A percentile compares a stretch with the other conserved stretches of the same genome.
These are phyloP conservation scores for Cryptocephalus moraei DNA, from an alignment of 2,888 invertebrate genomes.

Conservation along the genomic window DNA sequence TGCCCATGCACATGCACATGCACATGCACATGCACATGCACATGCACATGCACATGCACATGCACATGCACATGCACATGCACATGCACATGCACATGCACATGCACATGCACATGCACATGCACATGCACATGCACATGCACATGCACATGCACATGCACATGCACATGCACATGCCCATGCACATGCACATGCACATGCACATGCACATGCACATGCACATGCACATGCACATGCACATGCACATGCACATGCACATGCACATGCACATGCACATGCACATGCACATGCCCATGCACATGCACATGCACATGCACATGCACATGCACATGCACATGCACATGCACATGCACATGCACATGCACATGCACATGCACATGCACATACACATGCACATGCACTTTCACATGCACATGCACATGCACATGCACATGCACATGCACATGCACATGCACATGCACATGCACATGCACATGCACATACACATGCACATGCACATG, in stretches of 20 bases:
- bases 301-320: conserved; percentile 2
- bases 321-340: conserved; percentile 1
- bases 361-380: no score
- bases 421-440: no score
- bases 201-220: conserved; percentile 2
- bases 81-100: background rate
- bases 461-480: conserved; percentile 1
- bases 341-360: conserved; percentile 2
- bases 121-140: conserved; percentile 1
- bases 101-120: conserved; percentile 1
- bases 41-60: background rate
- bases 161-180: conserved; percentile 2
- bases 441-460: conserved; percentile 2
- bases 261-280: conserved; percentile 2
- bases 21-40: background rate
- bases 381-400: no score
- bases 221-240: conserved; percentile 2
- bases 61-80: no score
- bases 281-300: no score
- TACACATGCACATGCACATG: conserved; percentile 1
- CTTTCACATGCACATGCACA: no score
- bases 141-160: conserved; percentile 2
- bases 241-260: conserved; percentile 1
- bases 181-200: conserved; percentile 2
- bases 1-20: no score